A percentile compares a stretch with the other conserved stretches of the same genome.
Conservation (phyloP, 2,888 invertebrate species). For the Anticlea derivata region DNA sequence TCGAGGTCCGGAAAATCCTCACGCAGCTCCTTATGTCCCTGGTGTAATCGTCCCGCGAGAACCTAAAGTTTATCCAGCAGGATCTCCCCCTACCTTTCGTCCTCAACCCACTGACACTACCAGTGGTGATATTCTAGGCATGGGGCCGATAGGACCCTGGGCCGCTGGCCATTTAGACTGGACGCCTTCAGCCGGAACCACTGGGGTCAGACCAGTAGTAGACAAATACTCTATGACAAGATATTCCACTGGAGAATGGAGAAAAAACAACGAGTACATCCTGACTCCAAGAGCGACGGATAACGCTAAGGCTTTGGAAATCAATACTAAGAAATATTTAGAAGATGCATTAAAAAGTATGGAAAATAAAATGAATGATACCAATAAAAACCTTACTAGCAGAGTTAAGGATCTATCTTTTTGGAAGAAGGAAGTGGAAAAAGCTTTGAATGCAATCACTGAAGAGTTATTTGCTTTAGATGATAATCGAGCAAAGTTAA, state of each 20-base stretch:
- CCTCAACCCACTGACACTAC: constrained; percentile 72
- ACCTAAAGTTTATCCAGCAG: constrained; percentile 57
- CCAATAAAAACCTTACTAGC: constrained; percentile 53
- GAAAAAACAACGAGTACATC: constrained; percentile 81
- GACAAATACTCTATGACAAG: constrained; percentile 91
- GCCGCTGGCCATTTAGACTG: constrained; percentile 90
- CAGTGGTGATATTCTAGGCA: constrained; percentile 69
- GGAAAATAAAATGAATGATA: constrained; percentile 77
- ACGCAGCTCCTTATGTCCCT: constrained; percentile 58
- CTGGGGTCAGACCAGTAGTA: constrained; percentile 90
- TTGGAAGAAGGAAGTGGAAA: constrained; percentile 88
- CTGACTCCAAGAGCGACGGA: constrained; percentile 65
- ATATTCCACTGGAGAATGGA: constrained; percentile 90
- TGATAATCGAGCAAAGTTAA: constrained; percentile 85
- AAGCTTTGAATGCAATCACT: constrained; percentile 84
- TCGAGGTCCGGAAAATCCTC: constrained; percentile 35
- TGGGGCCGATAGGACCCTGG: constrained; percentile 86
- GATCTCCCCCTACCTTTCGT: constrained; percentile 67
- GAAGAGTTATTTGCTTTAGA: constrained; percentile 87
- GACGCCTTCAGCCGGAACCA: constrained; percentile 88
- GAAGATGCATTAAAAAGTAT: constrained; percentile 85
- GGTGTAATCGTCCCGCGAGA: constrained; percentile 63
- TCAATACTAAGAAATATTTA: constrained; percentile 52
- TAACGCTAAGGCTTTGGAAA: constrained; percentile 58
- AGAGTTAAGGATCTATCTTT: constrained; percentile 75